Evolutionary conservation across 2,113 vertebrate genomes (phyloP).

Genomic region (Brevimyrus niger): DNA sequence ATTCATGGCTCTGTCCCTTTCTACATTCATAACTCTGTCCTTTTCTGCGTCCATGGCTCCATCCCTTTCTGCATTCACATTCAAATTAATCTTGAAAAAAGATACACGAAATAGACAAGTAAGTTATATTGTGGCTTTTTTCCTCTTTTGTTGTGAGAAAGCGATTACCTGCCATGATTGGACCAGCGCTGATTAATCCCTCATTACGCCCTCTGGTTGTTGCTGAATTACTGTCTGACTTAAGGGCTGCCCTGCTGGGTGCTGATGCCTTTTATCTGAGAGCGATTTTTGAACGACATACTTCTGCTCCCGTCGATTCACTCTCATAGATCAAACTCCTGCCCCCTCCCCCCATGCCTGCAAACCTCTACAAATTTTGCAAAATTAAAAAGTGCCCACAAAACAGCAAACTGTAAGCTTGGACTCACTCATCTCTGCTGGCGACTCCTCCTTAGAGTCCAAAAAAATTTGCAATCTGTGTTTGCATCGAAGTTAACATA

Average conservation of each 20-base stretch:
- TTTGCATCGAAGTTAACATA: neutral
- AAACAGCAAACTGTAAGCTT: neutral
- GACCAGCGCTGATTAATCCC: neutral
- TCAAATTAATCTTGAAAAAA: neutral
- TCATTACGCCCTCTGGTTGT: neutral
- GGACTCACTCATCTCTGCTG: neutral
- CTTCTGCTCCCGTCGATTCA: neutral
- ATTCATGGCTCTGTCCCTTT: too few relatives aligned
- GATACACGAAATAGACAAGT: neutral
- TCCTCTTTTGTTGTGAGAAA: neutral
- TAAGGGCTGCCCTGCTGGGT: neutral
- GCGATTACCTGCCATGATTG: neutral
- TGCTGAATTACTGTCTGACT: neutral
- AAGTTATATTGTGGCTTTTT: neutral
- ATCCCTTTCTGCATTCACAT: neutral
- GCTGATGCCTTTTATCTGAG: neutral
- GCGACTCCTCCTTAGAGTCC: neutral
- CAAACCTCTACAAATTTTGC: neutral
- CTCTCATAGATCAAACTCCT: neutral
- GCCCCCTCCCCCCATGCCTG: neutral
- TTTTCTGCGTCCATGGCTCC: too few relatives aligned
- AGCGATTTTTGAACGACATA: neutral
- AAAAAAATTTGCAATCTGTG: neutral
- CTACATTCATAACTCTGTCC: too few relatives aligned
- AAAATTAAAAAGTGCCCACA: neutral